Evolutionary conservation across 2,888 invertebrate genomes (phyloP), one percentile per base, ranked within the genome.

Genomic region (Seira ritae): DNA sequence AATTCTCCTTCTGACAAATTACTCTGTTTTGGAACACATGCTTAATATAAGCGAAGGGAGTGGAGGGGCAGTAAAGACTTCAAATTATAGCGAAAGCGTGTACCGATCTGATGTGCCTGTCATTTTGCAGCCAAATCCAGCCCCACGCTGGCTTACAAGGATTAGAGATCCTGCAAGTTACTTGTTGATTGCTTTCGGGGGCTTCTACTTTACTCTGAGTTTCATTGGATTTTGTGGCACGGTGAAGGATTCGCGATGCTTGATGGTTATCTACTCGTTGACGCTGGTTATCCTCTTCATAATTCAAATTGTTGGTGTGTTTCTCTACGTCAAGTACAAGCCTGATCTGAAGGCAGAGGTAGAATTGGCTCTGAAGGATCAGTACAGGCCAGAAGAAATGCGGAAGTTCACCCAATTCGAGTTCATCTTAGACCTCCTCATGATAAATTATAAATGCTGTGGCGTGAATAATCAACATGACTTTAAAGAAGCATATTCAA

Each of bases 401-500:
- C 42, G 46, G 2, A 22, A n/a, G 10, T 82, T 76, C 17, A 72
- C 76, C n/a, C 71, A 77, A 22, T 82, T 82, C 50, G 82, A 82
- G 60, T 82, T 82, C 17, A 68, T 82, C 55, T 15, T 82, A 17
- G 82, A 82, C 24, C 69, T 76, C 23, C 55, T 82, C 15, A 82
- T 82, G 82, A 68, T 82, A 10, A 82, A 82, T 37, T 76, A 76
- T 55, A 76, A 76, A 42, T 82, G 82, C 22, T 82, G 82, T 68
- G 82, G 82, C 17, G 82, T 82, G 19, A 82, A 67, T 17, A 76
- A 65, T 22, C 67, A 82, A 31, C 66, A 46, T 17, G 82, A 82
- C 31, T 82, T 82, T 24, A 76, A 76, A 60, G 72, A 76, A 71
- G 71, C 76, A 3, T 82, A 82, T 50, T 76, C 82, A 15, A 22